Evolutionary conservation across 2,888 invertebrate species (phyloP).

Genomic region (Epinotia ramella): DNA sequence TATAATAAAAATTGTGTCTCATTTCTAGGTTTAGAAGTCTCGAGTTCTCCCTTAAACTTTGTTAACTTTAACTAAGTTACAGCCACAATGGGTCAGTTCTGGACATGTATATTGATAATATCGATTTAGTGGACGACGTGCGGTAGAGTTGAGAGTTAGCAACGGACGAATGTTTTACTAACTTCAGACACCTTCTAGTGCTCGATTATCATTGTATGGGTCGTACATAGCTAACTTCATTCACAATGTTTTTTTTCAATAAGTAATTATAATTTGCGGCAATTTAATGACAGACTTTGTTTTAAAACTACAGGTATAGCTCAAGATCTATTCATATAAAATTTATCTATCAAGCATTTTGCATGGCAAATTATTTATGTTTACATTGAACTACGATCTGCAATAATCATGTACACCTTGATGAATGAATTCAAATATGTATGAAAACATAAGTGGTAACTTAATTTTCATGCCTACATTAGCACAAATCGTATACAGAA

Average conservation of each 20-base stretch:
- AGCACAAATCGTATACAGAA: constrained; percentile 83
- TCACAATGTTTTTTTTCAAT: neutral
- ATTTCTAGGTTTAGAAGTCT: too few species aligned
- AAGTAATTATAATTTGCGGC: too few species aligned
- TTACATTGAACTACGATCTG: constrained; percentile 67
- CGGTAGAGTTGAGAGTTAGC: constrained; percentile 68
- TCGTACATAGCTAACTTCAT: neutral
- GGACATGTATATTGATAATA: constrained; percentile 42
- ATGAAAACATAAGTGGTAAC: constrained; percentile 78
- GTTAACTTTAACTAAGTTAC: constrained; percentile 12
- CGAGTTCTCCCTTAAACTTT: neutral
- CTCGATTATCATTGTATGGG: constrained; percentile 11
- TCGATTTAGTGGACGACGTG: constrained; percentile 56
- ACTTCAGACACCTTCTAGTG: constrained; percentile 7
- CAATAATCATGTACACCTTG: constrained; percentile 81
- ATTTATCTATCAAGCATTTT: neutral
- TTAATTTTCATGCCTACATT: constrained; percentile 83
- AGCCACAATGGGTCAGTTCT: constrained; percentile 11
- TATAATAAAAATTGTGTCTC: too few species aligned
- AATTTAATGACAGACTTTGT: too few species aligned
- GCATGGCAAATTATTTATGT: neutral
- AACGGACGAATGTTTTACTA: constrained; percentile 7
- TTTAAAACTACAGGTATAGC: too few species aligned
- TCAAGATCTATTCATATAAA: neutral
- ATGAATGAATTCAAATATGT: constrained; percentile 72